phyloP scores from a whole-genome alignment of 2,888 invertebrate genomes.

The Bombylius discolor region DNA sequence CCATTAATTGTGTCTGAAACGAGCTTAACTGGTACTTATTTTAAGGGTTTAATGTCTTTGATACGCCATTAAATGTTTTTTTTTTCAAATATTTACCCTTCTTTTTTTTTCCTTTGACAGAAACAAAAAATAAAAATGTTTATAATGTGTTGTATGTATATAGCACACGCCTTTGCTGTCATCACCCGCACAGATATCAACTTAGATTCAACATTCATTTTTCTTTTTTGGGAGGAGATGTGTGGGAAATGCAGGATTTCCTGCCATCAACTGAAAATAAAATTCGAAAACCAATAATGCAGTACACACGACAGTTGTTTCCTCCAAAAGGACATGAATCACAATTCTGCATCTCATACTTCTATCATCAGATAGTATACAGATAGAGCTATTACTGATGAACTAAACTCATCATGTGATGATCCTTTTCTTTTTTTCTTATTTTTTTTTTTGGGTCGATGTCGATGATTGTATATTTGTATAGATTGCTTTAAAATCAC shows the following conservation, averaged over 20 bases:
- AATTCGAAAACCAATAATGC: conserved; percentile 9
- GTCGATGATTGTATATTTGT: neutral
- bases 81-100: conserved; percentile 8
- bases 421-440: neutral
- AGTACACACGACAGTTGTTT: conserved; percentile 6
- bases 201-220: neutral
- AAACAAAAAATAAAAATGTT: too few relatives aligned
- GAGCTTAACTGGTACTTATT: conserved; percentile 6
- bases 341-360: conserved; percentile 26
- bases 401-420: conserved; percentile 10
- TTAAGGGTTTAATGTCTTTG: conserved; percentile 9
- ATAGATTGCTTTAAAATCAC: neutral
- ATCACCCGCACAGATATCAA: conserved; percentile 1
- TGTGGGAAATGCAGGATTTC: neutral
- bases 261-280: conserved; percentile 4
- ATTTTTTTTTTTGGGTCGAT: neutral
- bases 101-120: neutral
- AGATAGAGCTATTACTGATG: conserved; percentile 30
- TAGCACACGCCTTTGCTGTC: conserved; percentile 7
- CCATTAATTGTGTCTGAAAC: conserved; percentile 3
- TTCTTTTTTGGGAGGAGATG: neutral
- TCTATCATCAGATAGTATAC: conserved; percentile 27
- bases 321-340: conserved; percentile 26
- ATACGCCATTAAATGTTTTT: conserved; percentile 4
- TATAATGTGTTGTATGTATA: neutral